Evolutionary conservation across 2,797 vertebrate species (phyloP), one percentile per base, ranked within the genome.

Genomic region (Spea hammondii): DNA sequence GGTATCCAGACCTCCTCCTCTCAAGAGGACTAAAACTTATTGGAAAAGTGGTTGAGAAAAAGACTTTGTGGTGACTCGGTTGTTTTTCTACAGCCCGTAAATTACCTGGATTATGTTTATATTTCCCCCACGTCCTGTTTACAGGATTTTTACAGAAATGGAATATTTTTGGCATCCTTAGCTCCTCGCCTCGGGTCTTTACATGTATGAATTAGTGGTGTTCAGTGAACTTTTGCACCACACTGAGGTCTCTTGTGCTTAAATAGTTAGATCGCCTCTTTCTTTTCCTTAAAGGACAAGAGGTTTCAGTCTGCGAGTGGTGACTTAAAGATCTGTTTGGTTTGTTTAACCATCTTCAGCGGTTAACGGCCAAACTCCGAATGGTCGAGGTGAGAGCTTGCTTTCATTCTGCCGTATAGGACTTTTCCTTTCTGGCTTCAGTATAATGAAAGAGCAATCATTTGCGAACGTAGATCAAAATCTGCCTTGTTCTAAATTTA

Each of bases 101-200:
- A 10, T 65, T 49, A 45, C 72, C 32, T 57, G 76, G 50, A 32
- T 51, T 55, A 51, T 72, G 53, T 66, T 44, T 45, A 67, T 46
- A 14, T 60, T 50, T 13, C 62, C 54, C 77, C 59, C 65, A 74
- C 65, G 77, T 79, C 77, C 77, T 79, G 77, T 79, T 79, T 79
- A 79, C 70, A 62, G 70, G 64, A 59, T 4, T 51, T 17, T 57
- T 50, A 46, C 55, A 46, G 70, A 72, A 55, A 51, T 9, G 70
- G 51, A 59, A 66, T 78, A 72, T 72, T 65, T 72, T 32, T 57
- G 4, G 68, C 59, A 14, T 44, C 45, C 55, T 54, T 54, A 48
- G 17, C 51, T 53, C 14, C 17, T 11, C 62, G 70, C 47, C 67
- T 59, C 44, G 45, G 4, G 70, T 72, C 70, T 13, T 72, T 44